Base-by-base conservation (phyloP, 2,797 vertebrate species). In the Steatocranus sp. region DNA sequence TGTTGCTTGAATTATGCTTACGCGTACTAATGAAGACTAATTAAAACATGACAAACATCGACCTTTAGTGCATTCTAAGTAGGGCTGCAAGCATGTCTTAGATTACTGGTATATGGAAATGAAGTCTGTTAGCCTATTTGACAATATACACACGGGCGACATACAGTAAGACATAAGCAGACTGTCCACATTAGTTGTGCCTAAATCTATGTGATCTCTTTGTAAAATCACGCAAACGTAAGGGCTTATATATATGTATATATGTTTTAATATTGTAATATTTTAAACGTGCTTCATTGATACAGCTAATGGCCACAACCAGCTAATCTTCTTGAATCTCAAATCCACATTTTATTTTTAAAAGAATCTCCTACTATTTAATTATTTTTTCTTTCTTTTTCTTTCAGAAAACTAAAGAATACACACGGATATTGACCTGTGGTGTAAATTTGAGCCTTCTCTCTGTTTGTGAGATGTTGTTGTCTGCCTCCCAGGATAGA, bases 1-100 rank as follows among this genome's bases (percentile, higher is more conserved):
- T 90, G 79, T 85, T 89, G 86, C 84, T 75, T 81, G 51, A 85
- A 76, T 85, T 76, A 85, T 89, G 75, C 78, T 79, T 79, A 78
- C 68, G 83, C 79, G 80, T 88, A 80, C 89, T 89, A 91, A 93
- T 91, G 83, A 78, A 81, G 81, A 82, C 84, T 92, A 91, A 92
- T 92, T 89, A 91, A 89, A 91, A 90, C 85, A 87, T 86, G 86
- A 83, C 86, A 89, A 91, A 89, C 89, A 84, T 53, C n/a, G 85
- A 87, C 79, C 85, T 92, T 92, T 88, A 87, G 80, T 82, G 83
- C 78, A 85, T 86, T 77, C 74, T 17, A 86, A 88, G 83, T 73
- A 83, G 70, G 53, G 61, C 82, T 84, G 77, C 58, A 10, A 84
- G 77, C 83, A 68, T 80, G 75, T 53, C 78, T 77, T 79, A 50